Base-by-base conservation (phyloP, 2,888 invertebrate species). In the Drosophila falleni region DNA sequence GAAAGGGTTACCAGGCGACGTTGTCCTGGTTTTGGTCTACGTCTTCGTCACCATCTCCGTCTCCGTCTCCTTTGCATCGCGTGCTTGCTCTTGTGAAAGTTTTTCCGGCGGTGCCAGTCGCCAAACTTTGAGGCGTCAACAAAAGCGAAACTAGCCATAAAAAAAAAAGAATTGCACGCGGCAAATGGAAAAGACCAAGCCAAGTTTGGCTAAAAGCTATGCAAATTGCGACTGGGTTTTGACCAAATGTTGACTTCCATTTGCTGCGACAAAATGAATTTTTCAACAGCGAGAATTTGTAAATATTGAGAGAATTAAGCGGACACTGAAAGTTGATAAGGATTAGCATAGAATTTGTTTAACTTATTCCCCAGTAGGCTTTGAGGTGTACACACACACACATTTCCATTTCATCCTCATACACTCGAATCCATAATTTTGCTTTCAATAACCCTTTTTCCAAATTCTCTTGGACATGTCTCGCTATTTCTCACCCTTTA, bases 101-200 rank as follows among this genome's bases (percentile, higher is more conserved):
- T 79, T 78, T 71, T 56, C 51, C 39, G 65, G 15, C 66, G 50
- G 78, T 85, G 88, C 71, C 88, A 83, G 82, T 85, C 80, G 80
- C 89, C 78, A 79, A 87, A 87, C 59, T 83, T 81, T 65, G 71
- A 64, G 80, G 86, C 82, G 88, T 82, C 88, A 86, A 82, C 78
- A 78, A 64, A 71, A 59, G 71, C 66, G 39, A 77, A 74, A 73
- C 56, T 71, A 54, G 65, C 59, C 68, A 64, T 61, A 56, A 56
- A 47, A 44, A 23, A 41, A 9, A 41, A 5, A n/a, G n/a, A 37
- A 71, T 51, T 50, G 59, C 41, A 60, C 10, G 42, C 73, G 23
- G 49, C 53, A 50, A 74, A 44, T 63, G 53, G 41, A 61, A 49
- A 46, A 55, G 55, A 69, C 47, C 51, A 11, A 19, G 46, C 29